A percentile compares a stretch with the other conserved stretches of the same genome.
Conservation (phyloP, 2,113 vertebrate species). For the Lampris incognitus region DNA sequence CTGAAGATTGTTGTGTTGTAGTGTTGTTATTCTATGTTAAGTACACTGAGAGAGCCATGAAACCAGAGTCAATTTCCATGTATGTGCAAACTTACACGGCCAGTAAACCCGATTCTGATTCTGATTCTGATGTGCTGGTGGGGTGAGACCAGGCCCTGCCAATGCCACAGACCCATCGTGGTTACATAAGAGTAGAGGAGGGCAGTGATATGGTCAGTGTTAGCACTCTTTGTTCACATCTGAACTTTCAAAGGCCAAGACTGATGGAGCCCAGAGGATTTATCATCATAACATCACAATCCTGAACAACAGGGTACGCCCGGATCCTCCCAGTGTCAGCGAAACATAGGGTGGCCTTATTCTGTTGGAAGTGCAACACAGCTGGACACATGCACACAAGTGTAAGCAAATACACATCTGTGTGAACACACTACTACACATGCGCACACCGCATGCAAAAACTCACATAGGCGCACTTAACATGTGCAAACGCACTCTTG, state of each 20-base stretch:
- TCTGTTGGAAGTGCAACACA: constrained; percentile 22
- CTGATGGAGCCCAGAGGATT: constrained; percentile 22
- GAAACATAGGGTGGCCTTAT: constrained; percentile 25
- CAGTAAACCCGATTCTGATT: not conserved
- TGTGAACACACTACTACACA: not conserved
- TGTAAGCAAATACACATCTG: not conserved
- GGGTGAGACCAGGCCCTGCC: not conserved
- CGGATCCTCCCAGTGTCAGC: constrained; percentile 20
- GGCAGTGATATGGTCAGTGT: constrained; percentile 26
- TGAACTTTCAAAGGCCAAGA: not conserved
- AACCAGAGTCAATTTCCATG: too few relatives aligned
- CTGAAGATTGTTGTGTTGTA: too few relatives aligned
- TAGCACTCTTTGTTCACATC: not conserved
- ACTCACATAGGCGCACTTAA: too few relatives aligned
- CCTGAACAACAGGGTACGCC: constrained; percentile 33
- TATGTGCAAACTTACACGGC: too few relatives aligned
- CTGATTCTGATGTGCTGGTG: constrained; percentile 13
- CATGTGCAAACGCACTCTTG: too few relatives aligned
- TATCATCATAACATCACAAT: constrained; percentile 26
- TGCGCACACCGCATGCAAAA: not conserved
- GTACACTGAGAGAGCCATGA: too few relatives aligned
- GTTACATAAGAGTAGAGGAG: constrained; percentile 43
- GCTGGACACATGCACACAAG: constrained; percentile 9
- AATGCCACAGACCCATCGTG: not conserved
- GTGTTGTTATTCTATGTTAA: too few relatives aligned